A percentile compares a stretch with the other conserved stretches of the same genome.
Conservation (phyloP, 2,888 invertebrate species). For the Xestobium rufovillosum region DNA sequence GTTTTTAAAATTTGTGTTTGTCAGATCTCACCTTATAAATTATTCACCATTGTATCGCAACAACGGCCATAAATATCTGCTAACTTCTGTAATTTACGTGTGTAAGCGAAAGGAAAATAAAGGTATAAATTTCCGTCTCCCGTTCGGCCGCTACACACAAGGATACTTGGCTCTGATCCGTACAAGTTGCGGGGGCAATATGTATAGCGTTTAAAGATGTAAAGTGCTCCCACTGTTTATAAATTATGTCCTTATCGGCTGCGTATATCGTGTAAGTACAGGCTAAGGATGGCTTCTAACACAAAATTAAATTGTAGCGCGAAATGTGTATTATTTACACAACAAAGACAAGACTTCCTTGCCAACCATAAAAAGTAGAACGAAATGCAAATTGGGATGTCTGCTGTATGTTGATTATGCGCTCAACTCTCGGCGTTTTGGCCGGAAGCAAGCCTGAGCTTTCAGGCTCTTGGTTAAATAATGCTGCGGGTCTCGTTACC, state of each 20-base stretch:
- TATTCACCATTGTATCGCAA: conserved; percentile 40
- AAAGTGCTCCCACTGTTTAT: conserved; percentile 38
- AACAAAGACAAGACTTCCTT: too few species aligned
- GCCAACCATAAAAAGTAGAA: too few species aligned
- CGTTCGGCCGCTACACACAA: conserved; percentile 10
- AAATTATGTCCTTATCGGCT: conserved; percentile 34
- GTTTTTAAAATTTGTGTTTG: conserved; percentile 42
- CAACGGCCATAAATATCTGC: conserved; percentile 39
- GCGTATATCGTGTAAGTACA: too few species aligned
- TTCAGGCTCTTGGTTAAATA: too few species aligned
- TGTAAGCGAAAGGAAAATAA: conserved; percentile 32
- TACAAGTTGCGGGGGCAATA: neutral
- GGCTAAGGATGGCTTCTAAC: too few species aligned
- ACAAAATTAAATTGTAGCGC: too few species aligned
- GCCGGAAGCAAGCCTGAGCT: too few species aligned
- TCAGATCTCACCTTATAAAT: conserved; percentile 44
- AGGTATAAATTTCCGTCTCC: conserved; percentile 15
- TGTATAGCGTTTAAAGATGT: conserved; percentile 29
- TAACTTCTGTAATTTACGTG: conserved; percentile 39
- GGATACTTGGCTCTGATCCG: neutral
- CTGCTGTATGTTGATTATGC: too few species aligned
- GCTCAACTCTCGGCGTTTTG: too few species aligned
- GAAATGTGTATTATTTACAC: too few species aligned
- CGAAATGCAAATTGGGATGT: too few species aligned
- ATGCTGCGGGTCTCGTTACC: too few species aligned